Evolutionary conservation across 1,140 invertebrate genomes (phyloP).

Genomic region (Teleogryllus occipitalis): DNA sequence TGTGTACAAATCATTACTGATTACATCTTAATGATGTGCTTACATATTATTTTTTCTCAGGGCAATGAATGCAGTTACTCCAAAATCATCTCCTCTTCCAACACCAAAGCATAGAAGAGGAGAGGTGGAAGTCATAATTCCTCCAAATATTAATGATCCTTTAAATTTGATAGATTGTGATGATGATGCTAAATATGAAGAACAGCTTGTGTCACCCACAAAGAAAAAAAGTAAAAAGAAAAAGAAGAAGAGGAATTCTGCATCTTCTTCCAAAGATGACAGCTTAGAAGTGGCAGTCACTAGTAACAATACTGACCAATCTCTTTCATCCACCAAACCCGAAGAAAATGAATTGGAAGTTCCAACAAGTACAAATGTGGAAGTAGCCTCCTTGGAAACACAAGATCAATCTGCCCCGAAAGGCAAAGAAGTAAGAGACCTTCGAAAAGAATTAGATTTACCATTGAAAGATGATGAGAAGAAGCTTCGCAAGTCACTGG

Average conservation of each 20-base stretch:
- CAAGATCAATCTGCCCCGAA: background rate
- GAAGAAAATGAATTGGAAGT: background rate
- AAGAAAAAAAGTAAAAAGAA: conserved; percentile 48
- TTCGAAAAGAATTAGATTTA: conserved; percentile 6
- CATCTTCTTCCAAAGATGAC: conserved; percentile 22
- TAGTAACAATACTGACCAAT: background rate
- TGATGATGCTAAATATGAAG: conserved; percentile 67
- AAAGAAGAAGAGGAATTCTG: conserved; percentile 39
- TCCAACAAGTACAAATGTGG: background rate
- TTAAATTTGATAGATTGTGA: conserved; percentile 73
- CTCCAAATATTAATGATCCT: conserved; percentile 85
- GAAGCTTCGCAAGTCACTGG: background rate
- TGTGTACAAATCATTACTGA: no score
- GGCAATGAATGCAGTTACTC: conserved; percentile 78
- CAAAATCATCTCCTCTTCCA: conserved; percentile 79
- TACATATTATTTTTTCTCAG: conserved; percentile 23
- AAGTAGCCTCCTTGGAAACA: background rate
- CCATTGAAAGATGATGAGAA: conserved; percentile 8
- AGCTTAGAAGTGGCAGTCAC: conserved; percentile 6
- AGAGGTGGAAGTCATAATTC: conserved; percentile 82
- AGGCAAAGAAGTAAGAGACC: background rate
- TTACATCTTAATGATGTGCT: no score
- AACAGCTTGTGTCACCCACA: conserved; percentile 55
- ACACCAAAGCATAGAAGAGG: conserved; percentile 73
- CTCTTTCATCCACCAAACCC: background rate